These are phyloP conservation scores for Baronia brevicornis DNA, from an alignment of 2,888 invertebrate genomes.

Conservation along the genomic window DNA sequence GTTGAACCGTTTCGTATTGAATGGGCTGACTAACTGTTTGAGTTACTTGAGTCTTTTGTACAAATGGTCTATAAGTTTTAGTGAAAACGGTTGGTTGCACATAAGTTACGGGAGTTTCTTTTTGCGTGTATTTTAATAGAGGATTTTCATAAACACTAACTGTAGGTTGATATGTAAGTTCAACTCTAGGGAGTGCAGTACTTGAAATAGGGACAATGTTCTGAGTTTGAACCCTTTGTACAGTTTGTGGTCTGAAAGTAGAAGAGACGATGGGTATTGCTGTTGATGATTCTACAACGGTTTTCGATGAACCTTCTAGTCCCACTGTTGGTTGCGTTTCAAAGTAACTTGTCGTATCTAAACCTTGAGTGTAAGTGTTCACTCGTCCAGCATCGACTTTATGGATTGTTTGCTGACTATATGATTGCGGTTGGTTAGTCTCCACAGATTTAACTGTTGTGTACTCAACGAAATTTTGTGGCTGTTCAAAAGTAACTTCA, in stretches of 20 bases:
- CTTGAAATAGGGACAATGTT: slow-evolving; percentile 41
- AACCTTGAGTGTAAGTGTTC: slow-evolving; percentile 41
- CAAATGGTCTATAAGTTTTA: slow-evolving; percentile 44
- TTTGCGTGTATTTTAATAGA: slow-evolving; percentile 46
- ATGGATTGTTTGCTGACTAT: slow-evolving; percentile 49
- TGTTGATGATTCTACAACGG: slow-evolving; percentile 37
- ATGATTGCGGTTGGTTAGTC: slow-evolving; percentile 46
- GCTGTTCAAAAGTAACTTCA: slow-evolving; percentile 21
- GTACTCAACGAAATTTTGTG: slow-evolving; percentile 23
- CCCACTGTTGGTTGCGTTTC: slow-evolving; percentile 28
- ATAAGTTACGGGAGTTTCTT: slow-evolving; percentile 46
- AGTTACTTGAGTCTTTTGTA: slow-evolving; percentile 44
- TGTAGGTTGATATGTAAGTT: slow-evolving; percentile 48
- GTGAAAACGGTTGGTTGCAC: slow-evolving; percentile 45
- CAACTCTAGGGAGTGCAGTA: slow-evolving; percentile 40
- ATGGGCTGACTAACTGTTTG: slow-evolving; percentile 40
- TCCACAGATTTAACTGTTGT: slow-evolving; percentile 43
- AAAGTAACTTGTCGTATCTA: slow-evolving; percentile 29
- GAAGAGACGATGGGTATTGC: slow-evolving; percentile 38
- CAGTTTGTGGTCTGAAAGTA: slow-evolving; percentile 29
- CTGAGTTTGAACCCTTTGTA: slow-evolving; percentile 42
- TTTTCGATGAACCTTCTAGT: slow-evolving; percentile 40
- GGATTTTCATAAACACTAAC: slow-evolving; percentile 59
- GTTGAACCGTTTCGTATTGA: slow-evolving; percentile 36
- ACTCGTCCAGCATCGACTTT: slow-evolving; percentile 41